Percentiles rank a stretch among this genome's conserved stretches.
Evolutionary conservation across 2,113 vertebrate species (phyloP).

Genomic region (Riparia riparia): DNA sequence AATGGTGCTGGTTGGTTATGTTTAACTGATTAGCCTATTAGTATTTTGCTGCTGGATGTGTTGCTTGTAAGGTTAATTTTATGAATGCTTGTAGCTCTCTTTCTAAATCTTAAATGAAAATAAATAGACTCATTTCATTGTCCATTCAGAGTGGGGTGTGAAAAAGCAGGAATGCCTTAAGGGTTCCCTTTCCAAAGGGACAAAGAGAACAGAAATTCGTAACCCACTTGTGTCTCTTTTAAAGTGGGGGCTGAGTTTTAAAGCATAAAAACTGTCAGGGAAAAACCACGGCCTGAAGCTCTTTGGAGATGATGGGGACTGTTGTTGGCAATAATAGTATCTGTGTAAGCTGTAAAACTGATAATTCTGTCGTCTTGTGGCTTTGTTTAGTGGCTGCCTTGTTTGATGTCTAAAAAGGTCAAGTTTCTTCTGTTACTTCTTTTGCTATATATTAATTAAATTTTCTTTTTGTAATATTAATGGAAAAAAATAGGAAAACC

Average conservation of each 20-base stretch:
- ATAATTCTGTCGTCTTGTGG: background rate
- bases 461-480: background rate
- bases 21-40: slow-evolving; percentile 20
- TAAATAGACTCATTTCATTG: background rate
- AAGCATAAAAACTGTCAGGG: background rate
- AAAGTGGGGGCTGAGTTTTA: background rate
- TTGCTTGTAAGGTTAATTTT: slow-evolving; percentile 14
- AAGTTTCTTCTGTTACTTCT: background rate
- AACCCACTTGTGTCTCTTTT: background rate
- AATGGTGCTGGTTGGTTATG: background rate
- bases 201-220: background rate
- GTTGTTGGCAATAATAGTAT: background rate
- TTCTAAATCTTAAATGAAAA: slow-evolving; percentile 31
- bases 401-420: background rate
- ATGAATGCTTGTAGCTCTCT: background rate
- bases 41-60: background rate
- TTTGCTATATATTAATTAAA: background rate
- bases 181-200: background rate
- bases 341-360: background rate
- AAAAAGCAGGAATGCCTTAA: background rate
- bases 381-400: background rate
- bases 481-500: background rate
- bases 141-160: background rate
- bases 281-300: background rate
- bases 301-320: background rate